These are phyloP conservation scores for Drosophila aldrichi DNA, from an alignment of 2,888 invertebrate species.

Conservation along the genomic window DNA sequence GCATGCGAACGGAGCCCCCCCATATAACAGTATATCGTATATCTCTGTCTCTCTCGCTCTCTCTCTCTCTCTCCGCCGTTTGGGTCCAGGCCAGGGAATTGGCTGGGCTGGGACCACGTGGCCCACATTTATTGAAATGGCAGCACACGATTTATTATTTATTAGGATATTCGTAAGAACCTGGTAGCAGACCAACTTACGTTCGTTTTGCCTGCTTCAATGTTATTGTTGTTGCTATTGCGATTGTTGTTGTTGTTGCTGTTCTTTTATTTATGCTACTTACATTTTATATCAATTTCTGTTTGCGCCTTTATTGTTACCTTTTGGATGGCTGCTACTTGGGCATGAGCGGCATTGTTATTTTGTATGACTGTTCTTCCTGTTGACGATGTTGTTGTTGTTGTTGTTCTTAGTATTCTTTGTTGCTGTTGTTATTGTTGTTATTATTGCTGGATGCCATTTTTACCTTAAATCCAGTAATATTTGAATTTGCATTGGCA, in stretches of 20 bases:
- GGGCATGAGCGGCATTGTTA: conserved; percentile 48
- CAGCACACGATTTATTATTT: conserved; percentile 76
- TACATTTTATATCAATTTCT: conserved; percentile 76
- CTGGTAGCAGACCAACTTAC: conserved; percentile 24
- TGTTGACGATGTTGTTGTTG: conserved; percentile 34
- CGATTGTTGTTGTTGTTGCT: conserved; percentile 39
- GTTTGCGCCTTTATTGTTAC: conserved; percentile 72
- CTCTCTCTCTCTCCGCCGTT: conserved; percentile 1
- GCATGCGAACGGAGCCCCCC: conserved; percentile 16
- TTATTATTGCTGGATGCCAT: conserved; percentile 47
- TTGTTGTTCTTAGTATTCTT: conserved; percentile 18
- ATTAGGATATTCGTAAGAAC: conserved; percentile 72
- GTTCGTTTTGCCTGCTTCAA: conserved; percentile 39
- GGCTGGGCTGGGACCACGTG: conserved; percentile 23
- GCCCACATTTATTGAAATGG: conserved; percentile 71
- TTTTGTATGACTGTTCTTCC: conserved; percentile 53
- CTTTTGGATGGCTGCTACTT: conserved; percentile 49
- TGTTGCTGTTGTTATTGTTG: conserved; percentile 19
- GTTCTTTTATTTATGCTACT: conserved; percentile 75
- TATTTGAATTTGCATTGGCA: conserved; percentile 76
- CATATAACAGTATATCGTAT: not conserved
- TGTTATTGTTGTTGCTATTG: conserved; percentile 42
- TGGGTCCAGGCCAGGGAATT: not conserved
- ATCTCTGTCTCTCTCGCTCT: conserved; percentile 4
- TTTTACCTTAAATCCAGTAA: conserved; percentile 68